Percentiles rank a stretch among this genome's conserved stretches.
These are phyloP conservation scores for Argyrosomus japonicus DNA, from an alignment of 2,113 vertebrate genomes.

Conservation along the genomic window DNA sequence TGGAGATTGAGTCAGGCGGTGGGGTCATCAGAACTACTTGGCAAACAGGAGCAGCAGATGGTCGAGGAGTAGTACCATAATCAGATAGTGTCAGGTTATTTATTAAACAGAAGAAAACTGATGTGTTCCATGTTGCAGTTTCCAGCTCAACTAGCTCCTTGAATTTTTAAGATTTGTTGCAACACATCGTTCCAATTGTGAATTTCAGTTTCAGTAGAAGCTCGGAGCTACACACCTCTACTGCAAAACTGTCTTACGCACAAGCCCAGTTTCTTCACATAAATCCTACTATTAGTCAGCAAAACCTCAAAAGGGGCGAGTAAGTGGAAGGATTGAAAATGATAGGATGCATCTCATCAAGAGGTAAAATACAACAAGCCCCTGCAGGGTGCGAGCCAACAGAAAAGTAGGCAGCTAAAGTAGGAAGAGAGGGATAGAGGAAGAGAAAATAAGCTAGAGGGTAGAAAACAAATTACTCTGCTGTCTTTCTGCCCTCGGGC, in stretches of 20 bases:
- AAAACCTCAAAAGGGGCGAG: conserved; percentile 36
- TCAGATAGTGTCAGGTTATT: conserved; percentile 47
- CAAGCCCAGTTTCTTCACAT: conserved; percentile 6
- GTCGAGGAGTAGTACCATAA: conserved; percentile 37
- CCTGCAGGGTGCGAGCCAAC: conserved; percentile 22
- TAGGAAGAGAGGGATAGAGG: not conserved
- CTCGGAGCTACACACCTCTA: not conserved
- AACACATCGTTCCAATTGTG: conserved; percentile 11
- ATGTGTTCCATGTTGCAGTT: conserved; percentile 25
- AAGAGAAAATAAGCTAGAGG: conserved; percentile 6
- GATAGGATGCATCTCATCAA: conserved; percentile 38
- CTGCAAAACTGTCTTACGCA: not conserved
- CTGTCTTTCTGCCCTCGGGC: not conserved
- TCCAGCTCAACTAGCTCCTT: not conserved
- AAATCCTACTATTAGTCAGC: conserved; percentile 38
- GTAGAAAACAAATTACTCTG: not conserved
- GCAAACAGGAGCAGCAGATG: conserved; percentile 60
- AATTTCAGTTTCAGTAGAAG: conserved; percentile 1
- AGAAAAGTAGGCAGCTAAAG: conserved; percentile 18
- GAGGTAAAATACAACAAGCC: conserved; percentile 51
- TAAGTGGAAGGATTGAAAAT: conserved; percentile 16
- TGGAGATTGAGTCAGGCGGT: not conserved
- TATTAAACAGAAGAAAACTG: conserved; percentile 44
- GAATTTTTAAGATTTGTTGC: not conserved
- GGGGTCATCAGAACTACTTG: conserved; percentile 38